Percentiles rank a stretch among this genome's conserved stretches.
Conservation (phyloP, 2,888 invertebrate genomes). For the Diaperis boleti region DNA sequence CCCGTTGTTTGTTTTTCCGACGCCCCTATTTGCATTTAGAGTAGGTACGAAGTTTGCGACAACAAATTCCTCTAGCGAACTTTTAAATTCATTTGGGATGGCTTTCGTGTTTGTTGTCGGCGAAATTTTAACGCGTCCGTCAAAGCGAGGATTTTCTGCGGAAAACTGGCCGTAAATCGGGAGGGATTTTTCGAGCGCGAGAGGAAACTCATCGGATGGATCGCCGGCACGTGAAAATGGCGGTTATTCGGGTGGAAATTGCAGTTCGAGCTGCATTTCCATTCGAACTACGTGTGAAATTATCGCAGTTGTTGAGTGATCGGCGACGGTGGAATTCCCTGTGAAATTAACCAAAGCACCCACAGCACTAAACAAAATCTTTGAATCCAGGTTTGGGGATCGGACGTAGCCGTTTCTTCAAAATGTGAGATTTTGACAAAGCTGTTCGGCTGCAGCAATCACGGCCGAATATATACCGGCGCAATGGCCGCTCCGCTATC, state of each 20-base stretch:
- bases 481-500: conserved; percentile 3
- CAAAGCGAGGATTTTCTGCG: conserved; percentile 7
- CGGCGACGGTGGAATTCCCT: too few relatives aligned
- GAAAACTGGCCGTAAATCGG: conserved; percentile 13
- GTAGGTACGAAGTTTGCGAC: conserved; percentile 63
- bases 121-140: conserved; percentile 19
- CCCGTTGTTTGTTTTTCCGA: conserved; percentile 58
- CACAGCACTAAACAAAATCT: too few relatives aligned
- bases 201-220: conserved; percentile 51
- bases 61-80: conserved; percentile 58
- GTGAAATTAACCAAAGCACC: too few relatives aligned
- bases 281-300: conserved; percentile 33
- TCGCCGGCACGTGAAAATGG: conserved; percentile 61
- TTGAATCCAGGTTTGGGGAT: too few relatives aligned
- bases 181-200: conserved; percentile 12
- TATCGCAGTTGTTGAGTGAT: conserved; percentile 9
- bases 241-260: conserved; percentile 62
- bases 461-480: neutral
- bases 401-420: too few relatives aligned
- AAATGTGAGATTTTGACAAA: too few relatives aligned
- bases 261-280: conserved; percentile 60
- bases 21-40: conserved; percentile 64
- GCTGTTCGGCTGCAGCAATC: neutral
- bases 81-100: conserved; percentile 50
- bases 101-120: conserved; percentile 45